Percentiles rank a stretch among this genome's conserved stretches.
These are phyloP conservation scores for Plagodis dolabraria DNA, from an alignment of 2,888 invertebrate genomes.

Conservation along the genomic window DNA sequence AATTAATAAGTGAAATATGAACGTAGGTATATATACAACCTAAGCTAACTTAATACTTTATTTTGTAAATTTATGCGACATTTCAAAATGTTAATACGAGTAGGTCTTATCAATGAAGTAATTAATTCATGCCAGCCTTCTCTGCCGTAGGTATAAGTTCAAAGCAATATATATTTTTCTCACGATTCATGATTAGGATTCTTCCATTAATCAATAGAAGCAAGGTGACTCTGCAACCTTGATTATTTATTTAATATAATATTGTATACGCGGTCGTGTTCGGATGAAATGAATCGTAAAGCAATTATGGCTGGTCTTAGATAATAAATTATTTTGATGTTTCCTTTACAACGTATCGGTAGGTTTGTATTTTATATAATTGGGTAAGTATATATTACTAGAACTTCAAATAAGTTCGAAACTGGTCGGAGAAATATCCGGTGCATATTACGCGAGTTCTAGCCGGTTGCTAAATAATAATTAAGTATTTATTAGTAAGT, in stretches of 20 bases:
- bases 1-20: too few species aligned
- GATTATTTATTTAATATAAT: conserved; percentile 41
- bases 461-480: too few species aligned
- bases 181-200: conserved; percentile 56
- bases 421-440: too few species aligned
- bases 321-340: conserved; percentile 41
- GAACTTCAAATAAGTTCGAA: too few species aligned
- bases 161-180: conserved; percentile 44
- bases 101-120: conserved; percentile 40
- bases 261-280: conserved; percentile 41
- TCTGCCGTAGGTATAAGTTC: neutral
- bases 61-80: too few species aligned
- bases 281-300: conserved; percentile 51
- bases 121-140: conserved; percentile 58
- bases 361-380: neutral
- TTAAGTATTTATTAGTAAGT: too few species aligned
- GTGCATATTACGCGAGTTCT: too few species aligned
- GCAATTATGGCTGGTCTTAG: conserved; percentile 42
- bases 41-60: too few species aligned
- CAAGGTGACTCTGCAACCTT: conserved; percentile 64
- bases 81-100: neutral
- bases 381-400: too few species aligned
- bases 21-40: too few species aligned
- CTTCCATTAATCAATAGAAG: conserved; percentile 68
- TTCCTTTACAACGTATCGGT: conserved; percentile 23